Conservation (phyloP, 2,888 invertebrate species). For the Paralinhomoeus sp. region DNA sequence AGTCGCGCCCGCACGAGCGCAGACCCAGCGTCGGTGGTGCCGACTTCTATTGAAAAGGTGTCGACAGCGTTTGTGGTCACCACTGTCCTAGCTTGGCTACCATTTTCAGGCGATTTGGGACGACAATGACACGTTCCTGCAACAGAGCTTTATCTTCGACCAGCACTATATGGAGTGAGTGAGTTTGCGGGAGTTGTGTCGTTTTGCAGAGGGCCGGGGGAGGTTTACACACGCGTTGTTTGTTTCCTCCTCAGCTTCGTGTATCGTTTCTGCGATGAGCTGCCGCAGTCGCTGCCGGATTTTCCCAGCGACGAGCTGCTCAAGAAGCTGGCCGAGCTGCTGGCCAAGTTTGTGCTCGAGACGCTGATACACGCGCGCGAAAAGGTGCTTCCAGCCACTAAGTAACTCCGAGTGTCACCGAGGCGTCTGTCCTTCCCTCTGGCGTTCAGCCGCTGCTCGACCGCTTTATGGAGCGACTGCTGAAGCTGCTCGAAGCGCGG, state of each 20-base stretch:
- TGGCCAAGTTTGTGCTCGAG: conserved; percentile 80
- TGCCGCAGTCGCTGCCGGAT: conserved; percentile 52
- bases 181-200: not conserved
- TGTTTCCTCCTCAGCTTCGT: conserved; percentile 45
- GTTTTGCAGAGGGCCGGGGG: not conserved
- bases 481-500: no score
- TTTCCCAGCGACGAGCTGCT: conserved; percentile 51
- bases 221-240: not conserved
- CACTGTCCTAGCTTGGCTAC: no score
- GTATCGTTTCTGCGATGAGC: conserved; percentile 82
- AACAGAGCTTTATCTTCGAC: conserved; percentile 83
- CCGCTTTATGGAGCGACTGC: no score
- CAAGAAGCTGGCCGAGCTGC: conserved; percentile 59
- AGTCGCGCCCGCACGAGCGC: not conserved
- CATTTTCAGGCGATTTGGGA: conserved; percentile 52
- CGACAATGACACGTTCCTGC: conserved; percentile 79
- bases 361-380: conserved; percentile 90
- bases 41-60: no score
- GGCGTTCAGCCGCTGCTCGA: no score
- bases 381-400: conserved; percentile 32
- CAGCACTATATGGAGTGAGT: conserved; percentile 75
- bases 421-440: no score
- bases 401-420: no score
- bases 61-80: no score
- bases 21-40: no score